Evolutionary conservation across 2,113 vertebrate species (phyloP), one percentile per base, ranked within the genome.

Genomic region (Notarius quadriscutis): DNA sequence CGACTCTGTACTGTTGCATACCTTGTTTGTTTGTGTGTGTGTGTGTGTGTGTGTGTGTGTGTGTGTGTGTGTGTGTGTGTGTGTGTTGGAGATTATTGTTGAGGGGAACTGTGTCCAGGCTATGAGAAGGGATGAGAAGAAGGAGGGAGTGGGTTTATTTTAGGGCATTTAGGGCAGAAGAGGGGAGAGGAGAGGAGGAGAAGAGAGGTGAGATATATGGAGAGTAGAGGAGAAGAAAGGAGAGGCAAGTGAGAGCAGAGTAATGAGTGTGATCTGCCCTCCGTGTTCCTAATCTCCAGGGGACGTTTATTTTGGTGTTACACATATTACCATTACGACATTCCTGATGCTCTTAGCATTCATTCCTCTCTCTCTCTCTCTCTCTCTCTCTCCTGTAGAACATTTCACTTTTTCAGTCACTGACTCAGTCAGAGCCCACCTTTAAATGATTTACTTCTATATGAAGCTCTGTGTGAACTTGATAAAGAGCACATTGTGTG

Each of bases 251-350:
- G 74, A 78, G 75, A 55, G 25, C 3, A 5, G 51, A 78, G 51
- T 55, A 78, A 69, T 41, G 57, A 89, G 77, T 89, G 50, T 51
- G 72, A 88, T 85, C 48, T 72, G 62, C 8, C 55, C 22, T 72
- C 27, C 57, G 14, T 11, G 2, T 79, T 84, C 27, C 51, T 0
- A 53, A 53, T 83, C 9, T 63, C 80, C 78, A 41, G 25, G 63
- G 72, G 69, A 69, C 74, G 62, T 89, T 89, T 90, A 84, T 85
- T 79, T 89, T 62, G 17, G 69, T 80, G 27, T 78, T 82, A 71
- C 1, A n/a, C 53, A 60, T 85, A 85, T 83, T 65, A 87, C 83
- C 63, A 82, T 67, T 18, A 86, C 6, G 8, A 20, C 25, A 62
- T 58, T 53, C 48, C 25, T 85, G 50, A 55, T 58, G 58, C 81